These are phyloP conservation scores for Acronicta alni DNA, from an alignment of 2,888 invertebrate genomes.

Conservation along the genomic window DNA sequence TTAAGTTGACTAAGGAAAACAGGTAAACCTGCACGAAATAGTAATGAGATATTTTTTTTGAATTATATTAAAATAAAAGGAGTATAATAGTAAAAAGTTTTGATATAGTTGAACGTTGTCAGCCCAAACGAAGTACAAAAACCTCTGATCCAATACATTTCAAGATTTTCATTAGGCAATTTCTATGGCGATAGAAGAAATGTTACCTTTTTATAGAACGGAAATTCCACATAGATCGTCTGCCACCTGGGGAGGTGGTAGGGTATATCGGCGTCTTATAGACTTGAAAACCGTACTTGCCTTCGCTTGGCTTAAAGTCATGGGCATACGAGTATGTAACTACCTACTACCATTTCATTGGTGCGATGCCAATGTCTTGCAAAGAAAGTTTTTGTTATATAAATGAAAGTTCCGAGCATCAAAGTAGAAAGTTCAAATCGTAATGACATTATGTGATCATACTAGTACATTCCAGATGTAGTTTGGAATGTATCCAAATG, in stretches of 20 bases:
- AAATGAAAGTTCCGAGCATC: slow-evolving; percentile 6
- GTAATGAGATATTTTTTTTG: too few species aligned
- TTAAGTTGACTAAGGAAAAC: not conserved
- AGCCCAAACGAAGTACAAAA: slow-evolving; percentile 10
- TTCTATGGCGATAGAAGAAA: slow-evolving; percentile 26
- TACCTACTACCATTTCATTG: slow-evolving; percentile 31
- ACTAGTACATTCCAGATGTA: slow-evolving; percentile 54
- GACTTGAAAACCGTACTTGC: too few species aligned
- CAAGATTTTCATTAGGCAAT: slow-evolving; percentile 3
- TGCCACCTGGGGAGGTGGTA: too few species aligned
- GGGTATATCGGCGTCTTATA: too few species aligned
- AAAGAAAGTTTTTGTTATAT: slow-evolving; percentile 1
- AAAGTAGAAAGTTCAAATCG: slow-evolving; percentile 16
- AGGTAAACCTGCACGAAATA: not conserved
- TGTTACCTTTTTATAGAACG: too few species aligned
- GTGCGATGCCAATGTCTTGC: slow-evolving; percentile 45
- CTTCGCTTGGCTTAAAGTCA: too few species aligned
- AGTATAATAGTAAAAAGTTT: too few species aligned
- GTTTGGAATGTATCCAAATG: slow-evolving; percentile 70
- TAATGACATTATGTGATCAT: slow-evolving; percentile 20
- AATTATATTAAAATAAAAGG: too few species aligned
- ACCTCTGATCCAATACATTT: not conserved
- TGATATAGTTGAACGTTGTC: not conserved
- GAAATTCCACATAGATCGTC: too few species aligned
- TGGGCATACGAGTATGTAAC: too few species aligned